Conservation (phyloP, 1,140 invertebrate genomes). For the Stegodyphus dumicola region DNA sequence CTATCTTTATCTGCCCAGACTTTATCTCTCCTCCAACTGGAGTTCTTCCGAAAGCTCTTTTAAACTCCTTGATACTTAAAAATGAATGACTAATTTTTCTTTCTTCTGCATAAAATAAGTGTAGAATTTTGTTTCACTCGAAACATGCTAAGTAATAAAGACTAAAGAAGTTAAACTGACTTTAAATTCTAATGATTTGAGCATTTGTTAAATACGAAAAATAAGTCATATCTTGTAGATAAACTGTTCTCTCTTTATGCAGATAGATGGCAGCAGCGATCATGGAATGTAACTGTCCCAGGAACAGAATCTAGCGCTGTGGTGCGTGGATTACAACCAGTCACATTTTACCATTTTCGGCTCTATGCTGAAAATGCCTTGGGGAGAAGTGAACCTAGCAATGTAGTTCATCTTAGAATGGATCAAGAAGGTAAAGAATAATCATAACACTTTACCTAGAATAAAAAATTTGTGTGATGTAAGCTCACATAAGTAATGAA, state of each 20-base stretch:
- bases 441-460: not conserved
- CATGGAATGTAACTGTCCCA: conserved; percentile 69
- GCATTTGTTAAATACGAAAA: no score
- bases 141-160: no score
- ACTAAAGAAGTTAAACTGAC: not conserved
- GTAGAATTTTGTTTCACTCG: no score
- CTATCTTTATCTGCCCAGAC: no score
- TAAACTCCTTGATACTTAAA: no score
- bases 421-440: conserved; percentile 77
- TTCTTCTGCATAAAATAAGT: no score
- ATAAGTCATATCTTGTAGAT: no score
- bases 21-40: no score
- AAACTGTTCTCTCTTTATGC: conserved; percentile 8
- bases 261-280: conserved; percentile 61
- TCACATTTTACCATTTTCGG: conserved; percentile 94
- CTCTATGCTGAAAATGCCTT: conserved; percentile 84
- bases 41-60: no score
- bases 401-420: conserved; percentile 82
- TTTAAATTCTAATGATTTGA: no score
- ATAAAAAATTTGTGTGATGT: not conserved
- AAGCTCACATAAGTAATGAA: no score
- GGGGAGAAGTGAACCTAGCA: conserved; percentile 83
- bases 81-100: no score
- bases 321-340: conserved; percentile 83
- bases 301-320: conserved; percentile 82